A percentile compares a stretch with the other conserved stretches of the same genome.
Conservation (phyloP, 2,797 vertebrate species). For the Poliocrania exsul region DNA sequence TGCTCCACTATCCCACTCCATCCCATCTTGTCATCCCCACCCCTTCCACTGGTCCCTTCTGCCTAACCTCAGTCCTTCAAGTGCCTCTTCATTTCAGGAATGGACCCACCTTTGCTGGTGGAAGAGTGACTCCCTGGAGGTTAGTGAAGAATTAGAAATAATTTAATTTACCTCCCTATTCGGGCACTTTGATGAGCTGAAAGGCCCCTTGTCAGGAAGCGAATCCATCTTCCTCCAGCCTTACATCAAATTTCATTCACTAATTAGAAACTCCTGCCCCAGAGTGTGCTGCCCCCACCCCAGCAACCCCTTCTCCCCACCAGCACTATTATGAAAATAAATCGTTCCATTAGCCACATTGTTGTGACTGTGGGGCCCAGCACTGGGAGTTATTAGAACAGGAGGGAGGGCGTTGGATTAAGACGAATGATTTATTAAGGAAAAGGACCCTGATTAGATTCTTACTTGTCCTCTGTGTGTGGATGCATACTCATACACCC, state of each 20-base stretch:
- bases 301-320: slow-evolving; percentile 49
- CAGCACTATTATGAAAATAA: slow-evolving; percentile 82
- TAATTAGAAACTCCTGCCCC: slow-evolving; percentile 81
- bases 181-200: slow-evolving; percentile 74
- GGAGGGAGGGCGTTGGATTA: slow-evolving; percentile 75
- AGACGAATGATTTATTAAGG: slow-evolving; percentile 81
- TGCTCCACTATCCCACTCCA: neutral
- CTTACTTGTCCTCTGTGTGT: neutral
- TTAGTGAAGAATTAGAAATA: slow-evolving; percentile 81
- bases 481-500: neutral
- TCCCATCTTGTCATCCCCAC: neutral
- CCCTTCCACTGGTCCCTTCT: neutral
- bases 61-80: slow-evolving; percentile 25
- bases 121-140: slow-evolving; percentile 72
- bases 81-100: slow-evolving; percentile 25
- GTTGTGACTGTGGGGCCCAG: slow-evolving; percentile 79
- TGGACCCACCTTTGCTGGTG: slow-evolving; percentile 34
- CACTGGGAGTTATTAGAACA: slow-evolving; percentile 79
- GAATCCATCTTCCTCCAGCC: slow-evolving; percentile 80
- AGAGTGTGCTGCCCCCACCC: slow-evolving; percentile 11
- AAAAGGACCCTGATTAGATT: slow-evolving; percentile 69
- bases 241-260: slow-evolving; percentile 84
- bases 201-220: slow-evolving; percentile 79
- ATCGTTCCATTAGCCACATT: slow-evolving; percentile 80
- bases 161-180: slow-evolving; percentile 81